phyloP scores from a whole-genome alignment of 2,113 vertebrate genomes.

The Syrmaticus mikado region DNA sequence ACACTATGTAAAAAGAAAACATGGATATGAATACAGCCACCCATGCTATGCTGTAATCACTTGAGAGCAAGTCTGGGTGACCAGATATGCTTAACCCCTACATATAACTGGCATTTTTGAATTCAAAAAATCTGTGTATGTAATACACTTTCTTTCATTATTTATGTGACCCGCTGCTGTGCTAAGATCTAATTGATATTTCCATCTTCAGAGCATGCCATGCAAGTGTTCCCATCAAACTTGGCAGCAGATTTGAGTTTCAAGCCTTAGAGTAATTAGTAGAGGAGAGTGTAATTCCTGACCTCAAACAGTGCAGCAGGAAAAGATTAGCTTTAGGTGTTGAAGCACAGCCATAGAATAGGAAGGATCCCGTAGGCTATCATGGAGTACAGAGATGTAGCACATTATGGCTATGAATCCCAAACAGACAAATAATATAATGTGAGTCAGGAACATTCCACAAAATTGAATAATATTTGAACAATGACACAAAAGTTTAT shows the following conservation, averaged over 20 bases:
- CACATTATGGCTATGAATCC: not conserved
- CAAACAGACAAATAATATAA: not conserved
- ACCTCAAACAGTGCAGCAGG: not conserved
- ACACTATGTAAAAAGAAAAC: not conserved
- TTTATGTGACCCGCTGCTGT: not conserved
- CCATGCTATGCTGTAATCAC: not conserved
- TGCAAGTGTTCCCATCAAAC: not conserved
- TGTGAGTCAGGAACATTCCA: not conserved
- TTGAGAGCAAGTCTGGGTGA: not conserved
- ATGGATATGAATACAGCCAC: not conserved
- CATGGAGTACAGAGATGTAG: not conserved
- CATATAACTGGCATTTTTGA: not conserved
- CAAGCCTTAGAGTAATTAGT: not conserved
- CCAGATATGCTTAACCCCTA: not conserved
- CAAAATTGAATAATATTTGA: not conserved
- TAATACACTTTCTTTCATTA: not conserved
- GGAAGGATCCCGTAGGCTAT: not conserved
- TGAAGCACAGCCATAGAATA: not conserved
- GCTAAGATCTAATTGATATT: not conserved
- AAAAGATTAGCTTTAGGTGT: not conserved
- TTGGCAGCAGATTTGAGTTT: not conserved
- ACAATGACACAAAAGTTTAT: not conserved
- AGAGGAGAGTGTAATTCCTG: not conserved
- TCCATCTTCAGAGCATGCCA: not conserved
- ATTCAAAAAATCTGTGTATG: not conserved